These are phyloP conservation scores for Melanerpes formicivorus DNA, from an alignment of 2,113 vertebrate species.

Conservation along the genomic window DNA sequence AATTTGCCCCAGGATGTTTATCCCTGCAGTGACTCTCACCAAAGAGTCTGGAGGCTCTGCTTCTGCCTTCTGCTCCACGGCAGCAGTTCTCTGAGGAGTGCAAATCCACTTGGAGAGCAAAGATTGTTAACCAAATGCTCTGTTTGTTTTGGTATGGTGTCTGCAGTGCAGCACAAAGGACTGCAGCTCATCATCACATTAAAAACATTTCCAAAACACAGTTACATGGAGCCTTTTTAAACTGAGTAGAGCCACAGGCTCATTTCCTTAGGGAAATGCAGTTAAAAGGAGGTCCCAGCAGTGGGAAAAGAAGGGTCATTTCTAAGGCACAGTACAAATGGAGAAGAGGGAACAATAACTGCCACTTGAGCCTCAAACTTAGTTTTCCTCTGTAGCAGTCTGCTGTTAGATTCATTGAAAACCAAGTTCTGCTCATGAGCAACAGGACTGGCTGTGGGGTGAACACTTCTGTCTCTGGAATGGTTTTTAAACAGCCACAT, in stretches of 20 bases:
- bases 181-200: constrained; percentile 28
- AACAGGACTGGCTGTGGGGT: background rate
- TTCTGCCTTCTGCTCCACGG: background rate
- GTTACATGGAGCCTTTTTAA: background rate
- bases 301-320: background rate
- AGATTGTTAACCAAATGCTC: background rate
- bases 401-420: background rate
- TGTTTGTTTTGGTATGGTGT: constrained; percentile 22
- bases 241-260: background rate
- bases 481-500: background rate
- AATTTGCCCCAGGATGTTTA: background rate
- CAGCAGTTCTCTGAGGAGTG: background rate
- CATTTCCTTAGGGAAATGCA: constrained; percentile 4
- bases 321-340: background rate
- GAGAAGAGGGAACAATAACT: background rate
- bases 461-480: background rate
- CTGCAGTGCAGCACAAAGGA: background rate
- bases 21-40: background rate
- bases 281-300: constrained; percentile 25
- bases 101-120: constrained; percentile 21
- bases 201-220: constrained; percentile 55
- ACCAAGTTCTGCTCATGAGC: background rate
- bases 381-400: background rate
- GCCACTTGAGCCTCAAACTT: background rate
- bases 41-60: background rate